Conservation (phyloP, 2,797 vertebrate species). For the Galagoides demidoff region DNA sequence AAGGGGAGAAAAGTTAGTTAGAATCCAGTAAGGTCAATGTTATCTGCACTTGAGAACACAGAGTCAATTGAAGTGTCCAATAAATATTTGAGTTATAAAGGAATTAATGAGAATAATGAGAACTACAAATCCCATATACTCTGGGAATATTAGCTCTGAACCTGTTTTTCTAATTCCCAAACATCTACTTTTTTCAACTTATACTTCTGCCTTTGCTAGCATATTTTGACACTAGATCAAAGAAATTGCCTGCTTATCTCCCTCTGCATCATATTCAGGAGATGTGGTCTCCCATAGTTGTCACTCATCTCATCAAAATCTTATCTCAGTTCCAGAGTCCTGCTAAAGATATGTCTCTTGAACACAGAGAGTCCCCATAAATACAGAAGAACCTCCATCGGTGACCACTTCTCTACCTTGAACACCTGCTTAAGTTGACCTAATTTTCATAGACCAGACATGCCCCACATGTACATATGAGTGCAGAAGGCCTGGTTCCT, state of each 20-base stretch:
- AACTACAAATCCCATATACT: neutral
- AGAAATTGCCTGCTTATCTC: neutral
- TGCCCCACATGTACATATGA: no score
- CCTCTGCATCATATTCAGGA: neutral
- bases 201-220: neutral
- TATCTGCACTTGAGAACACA: neutral
- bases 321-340: neutral
- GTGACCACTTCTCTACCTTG: no score
- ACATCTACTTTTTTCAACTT: neutral
- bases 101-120: neutral
- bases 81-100: neutral
- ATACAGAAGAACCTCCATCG: neutral
- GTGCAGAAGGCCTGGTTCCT: no score
- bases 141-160: neutral
- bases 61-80: neutral
- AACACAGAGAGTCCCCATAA: neutral
- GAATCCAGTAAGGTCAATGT: neutral
- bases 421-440: no score
- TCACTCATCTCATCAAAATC: neutral
- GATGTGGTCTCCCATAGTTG: neutral
- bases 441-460: no score
- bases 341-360: neutral
- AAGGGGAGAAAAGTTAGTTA: neutral
- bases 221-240: neutral
- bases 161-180: neutral